These are phyloP conservation scores for Palaemon carinicauda DNA, from an alignment of 1,140 invertebrate species.

Conservation along the genomic window DNA sequence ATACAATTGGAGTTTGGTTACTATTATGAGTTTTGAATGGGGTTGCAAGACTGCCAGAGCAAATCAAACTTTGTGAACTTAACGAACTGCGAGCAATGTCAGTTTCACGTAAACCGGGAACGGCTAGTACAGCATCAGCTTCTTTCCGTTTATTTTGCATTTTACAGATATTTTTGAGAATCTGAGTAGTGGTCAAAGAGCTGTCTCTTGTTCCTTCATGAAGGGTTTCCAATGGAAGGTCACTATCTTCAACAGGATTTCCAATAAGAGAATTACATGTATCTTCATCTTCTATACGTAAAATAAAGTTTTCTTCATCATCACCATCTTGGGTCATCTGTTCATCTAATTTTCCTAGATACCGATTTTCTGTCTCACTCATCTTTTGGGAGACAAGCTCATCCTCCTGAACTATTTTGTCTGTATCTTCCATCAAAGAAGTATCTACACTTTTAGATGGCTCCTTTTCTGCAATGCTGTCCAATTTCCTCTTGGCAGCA, in stretches of 20 bases:
- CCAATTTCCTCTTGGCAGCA: not conserved
- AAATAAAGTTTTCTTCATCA: slow-evolving; percentile 36
- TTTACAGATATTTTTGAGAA: too few species aligned
- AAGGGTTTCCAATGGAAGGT: too few species aligned
- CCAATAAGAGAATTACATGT: not conserved
- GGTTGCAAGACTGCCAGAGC: not conserved
- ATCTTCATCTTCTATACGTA: slow-evolving; percentile 30
- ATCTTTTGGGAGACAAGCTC: not conserved
- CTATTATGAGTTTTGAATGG: not conserved
- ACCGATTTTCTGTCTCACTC: not conserved
- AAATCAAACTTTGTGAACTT: too few species aligned
- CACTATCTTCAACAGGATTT: not conserved
- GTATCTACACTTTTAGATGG: too few species aligned
- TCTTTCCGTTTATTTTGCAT: too few species aligned
- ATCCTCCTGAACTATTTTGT: not conserved
- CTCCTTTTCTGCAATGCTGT: not conserved
- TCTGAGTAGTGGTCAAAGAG: too few species aligned
- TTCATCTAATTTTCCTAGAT: not conserved
- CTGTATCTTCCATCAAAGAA: not conserved
- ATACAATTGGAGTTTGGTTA: slow-evolving; percentile 21
- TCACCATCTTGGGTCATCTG: not conserved
- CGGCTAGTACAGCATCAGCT: too few species aligned
- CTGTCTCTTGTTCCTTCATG: too few species aligned
- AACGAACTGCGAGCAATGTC: too few species aligned
- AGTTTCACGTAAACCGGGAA: too few species aligned